Conservation (phyloP, 1,140 invertebrate genomes). For the Drosophila pallidifrons region DNA sequence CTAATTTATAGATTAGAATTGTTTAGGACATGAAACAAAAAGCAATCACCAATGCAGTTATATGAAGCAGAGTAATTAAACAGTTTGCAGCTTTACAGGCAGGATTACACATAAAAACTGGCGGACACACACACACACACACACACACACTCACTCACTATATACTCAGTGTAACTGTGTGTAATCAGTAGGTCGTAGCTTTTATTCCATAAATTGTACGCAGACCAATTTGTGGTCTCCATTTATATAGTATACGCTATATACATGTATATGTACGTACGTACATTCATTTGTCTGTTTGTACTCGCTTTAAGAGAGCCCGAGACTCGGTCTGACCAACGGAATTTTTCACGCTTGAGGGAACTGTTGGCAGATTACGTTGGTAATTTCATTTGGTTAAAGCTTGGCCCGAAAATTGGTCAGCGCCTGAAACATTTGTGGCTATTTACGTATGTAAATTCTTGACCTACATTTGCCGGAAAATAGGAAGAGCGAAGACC, state of each 20-base stretch:
- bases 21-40: too few relatives aligned
- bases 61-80: background rate
- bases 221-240: constrained; percentile 5
- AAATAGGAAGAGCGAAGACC: constrained; percentile 4
- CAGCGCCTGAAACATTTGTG: constrained; percentile 30
- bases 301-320: background rate
- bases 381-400: constrained; percentile 37
- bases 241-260: background rate
- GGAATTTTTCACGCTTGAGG: constrained; percentile 41
- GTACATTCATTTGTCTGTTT: background rate
- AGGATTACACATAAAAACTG: background rate
- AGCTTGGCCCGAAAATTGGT: constrained; percentile 39
- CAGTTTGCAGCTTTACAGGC: background rate
- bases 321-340: constrained; percentile 10
- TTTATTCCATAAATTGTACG: constrained; percentile 9
- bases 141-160: background rate
- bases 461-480: constrained; percentile 42
- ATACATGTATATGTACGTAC: background rate
- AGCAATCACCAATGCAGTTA: too few relatives aligned
- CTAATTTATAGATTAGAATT: too few relatives aligned
- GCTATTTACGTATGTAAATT: constrained; percentile 46
- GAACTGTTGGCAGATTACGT: constrained; percentile 36
- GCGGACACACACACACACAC: background rate
- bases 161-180: background rate
- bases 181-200: background rate